These are phyloP conservation scores for Noctua pronuba DNA, from an alignment of 2,888 invertebrate genomes.

Conservation along the genomic window DNA sequence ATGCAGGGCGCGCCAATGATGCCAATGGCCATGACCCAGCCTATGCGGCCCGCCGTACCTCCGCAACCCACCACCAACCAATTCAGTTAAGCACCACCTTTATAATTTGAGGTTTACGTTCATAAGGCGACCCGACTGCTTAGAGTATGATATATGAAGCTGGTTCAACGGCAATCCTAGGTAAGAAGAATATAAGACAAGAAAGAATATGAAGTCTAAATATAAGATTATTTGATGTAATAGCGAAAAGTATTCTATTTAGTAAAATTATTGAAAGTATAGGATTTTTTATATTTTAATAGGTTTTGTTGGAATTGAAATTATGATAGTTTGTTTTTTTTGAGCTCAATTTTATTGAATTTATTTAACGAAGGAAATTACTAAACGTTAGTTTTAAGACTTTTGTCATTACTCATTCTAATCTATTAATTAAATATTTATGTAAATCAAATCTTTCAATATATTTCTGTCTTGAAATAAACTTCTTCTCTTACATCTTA, in stretches of 20 bases:
- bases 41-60: conserved; percentile 84
- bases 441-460: conserved; percentile 31
- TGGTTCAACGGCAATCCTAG: conserved; percentile 16
- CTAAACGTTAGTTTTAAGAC: conserved; percentile 57
- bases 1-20: conserved; percentile 84
- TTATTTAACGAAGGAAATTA: conserved; percentile 52
- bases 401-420: conserved; percentile 42
- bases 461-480: conserved; percentile 40
- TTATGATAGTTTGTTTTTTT: conserved; percentile 54
- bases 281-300: conserved; percentile 33
- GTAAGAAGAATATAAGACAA: conserved; percentile 34
- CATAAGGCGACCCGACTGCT: conserved; percentile 64
- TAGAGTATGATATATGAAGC: conserved; percentile 39
- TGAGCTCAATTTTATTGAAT: conserved; percentile 65
- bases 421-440: conserved; percentile 17
- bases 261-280: conserved; percentile 63
- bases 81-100: conserved; percentile 83
- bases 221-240: conserved; percentile 49
- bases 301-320: conserved; percentile 66
- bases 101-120: conserved; percentile 66
- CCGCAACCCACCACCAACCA: conserved; percentile 85
- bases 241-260: conserved; percentile 57
- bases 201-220: conserved; percentile 24
- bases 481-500: conserved; percentile 7
- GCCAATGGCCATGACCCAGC: conserved; percentile 82